Evolutionary conservation across 2,113 vertebrate species (phyloP).

Genomic region (Desmodus rotundus): DNA sequence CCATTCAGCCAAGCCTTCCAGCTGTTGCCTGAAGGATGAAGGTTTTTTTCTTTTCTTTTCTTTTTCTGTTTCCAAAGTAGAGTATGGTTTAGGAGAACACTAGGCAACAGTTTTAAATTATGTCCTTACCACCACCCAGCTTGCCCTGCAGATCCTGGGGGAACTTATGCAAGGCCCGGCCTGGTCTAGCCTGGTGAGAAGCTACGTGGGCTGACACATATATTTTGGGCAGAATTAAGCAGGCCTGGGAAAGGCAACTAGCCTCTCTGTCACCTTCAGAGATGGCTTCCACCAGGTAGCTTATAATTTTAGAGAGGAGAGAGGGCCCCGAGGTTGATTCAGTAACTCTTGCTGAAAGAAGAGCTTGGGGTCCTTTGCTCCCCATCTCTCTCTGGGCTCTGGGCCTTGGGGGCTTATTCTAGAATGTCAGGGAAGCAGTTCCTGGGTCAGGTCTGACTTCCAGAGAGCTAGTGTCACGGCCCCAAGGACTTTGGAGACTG

Average conservation of each 20-base stretch:
- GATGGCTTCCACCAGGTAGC: neutral
- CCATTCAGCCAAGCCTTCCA: conserved; percentile 89
- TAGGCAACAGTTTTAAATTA: conserved; percentile 82
- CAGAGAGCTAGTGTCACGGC: conserved; percentile 34
- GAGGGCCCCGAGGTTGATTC: conserved; percentile 7
- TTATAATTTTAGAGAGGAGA: conserved; percentile 60
- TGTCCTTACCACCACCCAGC: conserved; percentile 79
- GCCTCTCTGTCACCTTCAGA: neutral
- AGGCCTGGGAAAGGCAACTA: conserved; percentile 53
- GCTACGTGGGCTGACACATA: neutral
- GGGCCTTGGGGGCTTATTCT: neutral
- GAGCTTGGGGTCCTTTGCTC: neutral
- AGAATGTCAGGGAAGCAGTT: neutral
- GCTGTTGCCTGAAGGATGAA: conserved; percentile 87
- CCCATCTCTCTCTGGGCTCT: rapidly evolving
- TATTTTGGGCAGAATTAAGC: neutral
- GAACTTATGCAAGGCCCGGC: neutral
- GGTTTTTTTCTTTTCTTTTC: conserved; percentile 53
- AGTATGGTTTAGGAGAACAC: conserved; percentile 80
- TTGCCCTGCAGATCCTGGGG: conserved; percentile 58
- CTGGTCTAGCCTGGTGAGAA: neutral
- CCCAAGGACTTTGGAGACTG: conserved; percentile 57
- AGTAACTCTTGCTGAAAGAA: rapidly evolving
- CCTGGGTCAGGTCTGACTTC: conserved; percentile 38
- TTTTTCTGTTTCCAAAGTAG: conserved; percentile 42